Percentiles rank a stretch among this genome's conserved stretches.
Evolutionary conservation across 2,113 vertebrate genomes (phyloP).

Genomic region (Rhinogobius similis): DNA sequence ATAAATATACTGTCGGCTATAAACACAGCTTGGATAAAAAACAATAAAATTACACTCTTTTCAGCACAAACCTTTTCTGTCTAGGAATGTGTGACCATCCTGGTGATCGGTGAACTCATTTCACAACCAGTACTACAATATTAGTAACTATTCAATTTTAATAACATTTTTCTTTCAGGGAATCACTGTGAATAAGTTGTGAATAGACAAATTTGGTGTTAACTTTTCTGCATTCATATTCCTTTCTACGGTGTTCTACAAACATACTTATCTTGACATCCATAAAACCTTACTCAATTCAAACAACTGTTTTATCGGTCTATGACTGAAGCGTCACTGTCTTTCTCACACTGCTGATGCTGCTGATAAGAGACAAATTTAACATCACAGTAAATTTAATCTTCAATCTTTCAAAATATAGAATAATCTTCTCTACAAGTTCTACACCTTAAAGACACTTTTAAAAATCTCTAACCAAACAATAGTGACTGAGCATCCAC

Average conservation of each 20-base stretch:
- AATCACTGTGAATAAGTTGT: background rate
- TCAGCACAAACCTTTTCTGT: background rate
- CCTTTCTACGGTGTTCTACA: background rate
- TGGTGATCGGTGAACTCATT: background rate
- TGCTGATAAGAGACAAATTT: background rate
- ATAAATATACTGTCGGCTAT: slow-evolving; percentile 74
- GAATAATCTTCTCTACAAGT: background rate
- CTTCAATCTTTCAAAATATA: background rate
- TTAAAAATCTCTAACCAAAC: slow-evolving; percentile 8
- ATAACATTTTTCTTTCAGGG: background rate
- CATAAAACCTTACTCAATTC: slow-evolving; percentile 19
- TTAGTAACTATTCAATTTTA: background rate
- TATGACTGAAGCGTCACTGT: slow-evolving; percentile 13
- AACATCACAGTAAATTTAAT: background rate
- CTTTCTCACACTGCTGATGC: slow-evolving; percentile 21
- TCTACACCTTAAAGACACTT: background rate
- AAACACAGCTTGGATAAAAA: slow-evolving; percentile 66
- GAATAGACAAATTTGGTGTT: too few species aligned
- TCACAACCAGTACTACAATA: background rate
- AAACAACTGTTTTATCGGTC: slow-evolving; percentile 9
- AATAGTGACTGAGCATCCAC: slow-evolving; percentile 21
- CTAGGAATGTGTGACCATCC: background rate
- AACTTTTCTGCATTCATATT: background rate
- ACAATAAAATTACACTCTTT: slow-evolving; percentile 40
- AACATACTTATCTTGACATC: slow-evolving; percentile 4